Base-by-base conservation (phyloP, 2,797 vertebrate genomes). In the Coluber constrictor region DNA sequence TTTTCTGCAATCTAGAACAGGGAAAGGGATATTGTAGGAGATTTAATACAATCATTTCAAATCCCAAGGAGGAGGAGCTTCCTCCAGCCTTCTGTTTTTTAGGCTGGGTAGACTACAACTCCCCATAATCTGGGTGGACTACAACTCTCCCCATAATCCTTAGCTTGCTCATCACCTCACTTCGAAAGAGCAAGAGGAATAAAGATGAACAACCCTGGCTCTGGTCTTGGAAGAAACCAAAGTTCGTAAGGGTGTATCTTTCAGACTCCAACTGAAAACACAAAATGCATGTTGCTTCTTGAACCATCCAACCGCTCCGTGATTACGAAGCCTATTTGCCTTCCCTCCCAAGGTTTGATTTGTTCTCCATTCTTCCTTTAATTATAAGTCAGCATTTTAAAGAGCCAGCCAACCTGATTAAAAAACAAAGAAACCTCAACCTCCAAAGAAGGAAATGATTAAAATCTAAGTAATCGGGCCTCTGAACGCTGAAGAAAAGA, bases 231-330 rank as follows among this genome's bases (percentile, higher is more conserved):
- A 23, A 25, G 66, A 43, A 4, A 79, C 20, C 74, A 9, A 43
- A 83, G 37, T 83, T 23, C 74, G 5, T 5, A 23, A 79, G 20
- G 74, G 32, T 4, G 18, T 79, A 10, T 43, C 18, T 37, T 9
- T 12, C 91, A 70, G 91, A 95, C 94, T 92, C 93, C 93, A 90
- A 87, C 89, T 27, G 92, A 92, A 94, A 97, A 97, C 96, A 96
- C 92, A 91, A 94, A 92, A 54, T 93, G 94, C 94, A 60, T 95
- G 20, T 93, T 90, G 93, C 92, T 5, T 47, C 43, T 25, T 83
- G 37, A 47, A 47, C 74, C 94, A 95, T 91, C 88, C n/a, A 32
- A 70, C 89, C 37, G 11, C 32, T 32, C 29, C 47, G 55, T 10
- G 7, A 2, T 37, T 51, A 7, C 16, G 13, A 47, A 87, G 95